Conservation (phyloP, 2,888 invertebrate genomes). For the Latheticus oryzae region DNA sequence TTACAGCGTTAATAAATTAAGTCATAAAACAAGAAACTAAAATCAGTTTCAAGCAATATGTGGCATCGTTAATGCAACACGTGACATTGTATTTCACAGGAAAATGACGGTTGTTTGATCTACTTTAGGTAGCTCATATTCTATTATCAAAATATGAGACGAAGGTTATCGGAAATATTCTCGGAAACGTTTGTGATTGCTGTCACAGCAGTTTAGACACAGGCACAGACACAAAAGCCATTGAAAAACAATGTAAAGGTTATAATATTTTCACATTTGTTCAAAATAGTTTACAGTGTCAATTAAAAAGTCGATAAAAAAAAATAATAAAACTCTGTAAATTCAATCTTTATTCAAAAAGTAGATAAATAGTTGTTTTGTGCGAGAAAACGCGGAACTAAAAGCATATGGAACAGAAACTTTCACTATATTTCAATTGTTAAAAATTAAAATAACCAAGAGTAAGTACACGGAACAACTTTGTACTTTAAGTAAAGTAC, state of each 20-base stretch:
- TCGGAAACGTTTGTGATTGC: slow-evolving; percentile 40
- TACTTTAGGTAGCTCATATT: slow-evolving; percentile 16
- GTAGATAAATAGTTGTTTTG: slow-evolving; percentile 14
- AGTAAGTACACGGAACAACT: slow-evolving; percentile 3
- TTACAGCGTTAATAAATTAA: no score
- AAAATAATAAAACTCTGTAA: no score
- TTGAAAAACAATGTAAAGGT: no score
- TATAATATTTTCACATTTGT: background rate
- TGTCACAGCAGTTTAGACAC: slow-evolving; percentile 40
- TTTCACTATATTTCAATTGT: slow-evolving; percentile 32
- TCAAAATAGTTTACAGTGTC: no score
- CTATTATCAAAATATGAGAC: slow-evolving; percentile 27
- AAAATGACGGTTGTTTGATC: slow-evolving; percentile 20
- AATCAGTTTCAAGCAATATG: slow-evolving; percentile 15
- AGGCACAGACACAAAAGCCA: no score
- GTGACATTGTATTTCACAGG: slow-evolving; percentile 8
- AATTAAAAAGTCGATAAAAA: no score
- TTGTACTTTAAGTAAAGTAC: slow-evolving; percentile 10
- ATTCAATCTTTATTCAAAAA: no score
- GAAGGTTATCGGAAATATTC: slow-evolving; percentile 29
- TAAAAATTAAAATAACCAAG: slow-evolving; percentile 22
- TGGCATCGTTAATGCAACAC: slow-evolving; percentile 22
- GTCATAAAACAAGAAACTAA: no score
- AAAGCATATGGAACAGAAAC: slow-evolving; percentile 21
- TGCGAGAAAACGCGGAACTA: slow-evolving; percentile 10